Percentiles rank a stretch among this genome's conserved stretches.
phyloP scores from a whole-genome alignment of 2,797 vertebrate genomes.

The Liasis olivaceus region DNA sequence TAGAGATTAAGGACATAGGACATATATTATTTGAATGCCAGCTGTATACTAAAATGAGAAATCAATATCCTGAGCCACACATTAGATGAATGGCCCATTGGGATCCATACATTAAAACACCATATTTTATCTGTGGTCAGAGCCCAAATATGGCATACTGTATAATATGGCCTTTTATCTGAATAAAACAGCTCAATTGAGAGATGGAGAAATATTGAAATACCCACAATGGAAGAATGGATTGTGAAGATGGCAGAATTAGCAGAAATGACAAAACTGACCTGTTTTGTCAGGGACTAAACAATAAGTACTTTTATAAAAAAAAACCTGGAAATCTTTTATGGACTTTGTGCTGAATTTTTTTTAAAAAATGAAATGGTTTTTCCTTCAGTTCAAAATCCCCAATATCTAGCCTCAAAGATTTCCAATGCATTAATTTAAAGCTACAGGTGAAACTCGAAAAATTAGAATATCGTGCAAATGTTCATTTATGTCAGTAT shows the following conservation, averaged over 20 bases:
- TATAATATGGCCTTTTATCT: neutral
- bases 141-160: neutral
- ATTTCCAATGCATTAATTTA: conserved; percentile 32
- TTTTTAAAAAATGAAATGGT: neutral
- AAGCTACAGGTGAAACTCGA: too few species aligned
- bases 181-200: neutral
- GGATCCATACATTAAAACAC: neutral
- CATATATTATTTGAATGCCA: neutral
- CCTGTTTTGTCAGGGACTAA: neutral
- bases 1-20: neutral
- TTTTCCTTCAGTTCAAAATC: neutral
- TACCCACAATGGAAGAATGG: neutral
- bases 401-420: conserved; percentile 3
- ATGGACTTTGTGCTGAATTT: neutral
- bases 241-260: neutral
- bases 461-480: too few species aligned
- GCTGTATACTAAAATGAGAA: neutral
- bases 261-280: neutral
- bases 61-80: neutral
- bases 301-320: neutral
- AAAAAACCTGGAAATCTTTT: neutral
- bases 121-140: neutral
- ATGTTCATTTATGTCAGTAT: too few species aligned
- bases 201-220: neutral
- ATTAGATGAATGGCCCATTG: neutral